These are phyloP conservation scores for Turritopsis rubra DNA, from an alignment of 30 jellyfish, hydroid and myxozoan genomes.

Conservation along the genomic window DNA sequence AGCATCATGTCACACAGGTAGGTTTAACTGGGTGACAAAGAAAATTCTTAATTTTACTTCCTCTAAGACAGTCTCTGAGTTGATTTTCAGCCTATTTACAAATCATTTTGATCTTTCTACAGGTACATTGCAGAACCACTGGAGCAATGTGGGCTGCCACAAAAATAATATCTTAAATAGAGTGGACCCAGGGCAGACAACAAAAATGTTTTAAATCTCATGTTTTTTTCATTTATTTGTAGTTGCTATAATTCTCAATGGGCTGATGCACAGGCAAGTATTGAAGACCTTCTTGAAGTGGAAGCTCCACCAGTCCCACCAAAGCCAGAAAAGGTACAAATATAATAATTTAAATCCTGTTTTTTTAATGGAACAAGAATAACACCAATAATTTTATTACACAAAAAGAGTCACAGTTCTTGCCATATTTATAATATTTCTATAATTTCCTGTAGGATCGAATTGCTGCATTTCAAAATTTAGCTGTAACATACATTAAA, in stretches of 20 bases:
- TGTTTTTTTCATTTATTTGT: not conserved
- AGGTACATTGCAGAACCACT: too few species aligned
- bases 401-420: not conserved
- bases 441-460: slow-evolving; percentile 45
- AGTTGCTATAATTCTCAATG: slow-evolving; percentile 72
- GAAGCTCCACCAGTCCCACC: slow-evolving; percentile 72
- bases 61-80: too few species aligned
- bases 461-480: slow-evolving; percentile 75
- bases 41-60: too few species aligned
- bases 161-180: too few species aligned
- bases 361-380: not conserved
- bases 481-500: slow-evolving; percentile 77
- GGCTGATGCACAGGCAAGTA: slow-evolving; percentile 59
- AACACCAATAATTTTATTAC: not conserved
- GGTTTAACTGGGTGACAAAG: not conserved
- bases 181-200: too few species aligned
- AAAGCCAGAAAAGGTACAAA: slow-evolving; percentile 79
- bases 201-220: not conserved
- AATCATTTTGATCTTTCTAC: too few species aligned
- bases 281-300: slow-evolving; percentile 67
- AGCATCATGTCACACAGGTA: not conserved
- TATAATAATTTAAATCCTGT: not conserved
- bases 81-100: too few species aligned
- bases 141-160: too few species aligned
- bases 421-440: not conserved